Evolutionary conservation across 2,113 vertebrate species (phyloP).

Genomic region (Elephantulus edwardii): DNA sequence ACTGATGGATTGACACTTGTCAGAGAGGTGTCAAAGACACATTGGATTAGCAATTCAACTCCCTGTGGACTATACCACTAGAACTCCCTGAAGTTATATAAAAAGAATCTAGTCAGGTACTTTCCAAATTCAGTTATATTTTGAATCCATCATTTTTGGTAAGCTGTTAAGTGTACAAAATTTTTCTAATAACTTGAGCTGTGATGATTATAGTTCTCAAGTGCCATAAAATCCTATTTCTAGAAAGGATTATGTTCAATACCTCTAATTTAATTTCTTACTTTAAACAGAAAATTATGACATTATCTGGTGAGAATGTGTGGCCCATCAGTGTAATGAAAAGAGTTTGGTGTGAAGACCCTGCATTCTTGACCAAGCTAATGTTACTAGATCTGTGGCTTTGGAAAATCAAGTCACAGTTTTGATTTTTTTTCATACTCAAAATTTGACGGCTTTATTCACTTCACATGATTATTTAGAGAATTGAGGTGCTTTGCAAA

Average conservation of each 20-base stretch:
- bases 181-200: background rate
- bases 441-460: background rate
- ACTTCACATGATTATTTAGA: background rate
- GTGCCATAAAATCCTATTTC: background rate
- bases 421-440: conserved; percentile 22
- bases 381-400: background rate
- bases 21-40: too few relatives aligned
- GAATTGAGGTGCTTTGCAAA: conserved; percentile 22
- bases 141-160: background rate
- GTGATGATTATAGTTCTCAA: background rate
- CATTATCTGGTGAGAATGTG: background rate
- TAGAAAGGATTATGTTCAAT: background rate
- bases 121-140: background rate
- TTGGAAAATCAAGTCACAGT: conserved; percentile 9
- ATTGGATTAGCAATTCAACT: too few relatives aligned
- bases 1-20: too few relatives aligned
- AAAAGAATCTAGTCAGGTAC: background rate
- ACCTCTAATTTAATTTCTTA: background rate
- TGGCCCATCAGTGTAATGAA: background rate
- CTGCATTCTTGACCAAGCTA: background rate
- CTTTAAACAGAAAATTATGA: background rate
- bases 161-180: background rate
- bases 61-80: too few relatives aligned
- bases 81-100: too few relatives aligned
- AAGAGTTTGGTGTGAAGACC: background rate